Conservation (phyloP, 2,888 invertebrate genomes). For the Tyria jacobaeae region DNA sequence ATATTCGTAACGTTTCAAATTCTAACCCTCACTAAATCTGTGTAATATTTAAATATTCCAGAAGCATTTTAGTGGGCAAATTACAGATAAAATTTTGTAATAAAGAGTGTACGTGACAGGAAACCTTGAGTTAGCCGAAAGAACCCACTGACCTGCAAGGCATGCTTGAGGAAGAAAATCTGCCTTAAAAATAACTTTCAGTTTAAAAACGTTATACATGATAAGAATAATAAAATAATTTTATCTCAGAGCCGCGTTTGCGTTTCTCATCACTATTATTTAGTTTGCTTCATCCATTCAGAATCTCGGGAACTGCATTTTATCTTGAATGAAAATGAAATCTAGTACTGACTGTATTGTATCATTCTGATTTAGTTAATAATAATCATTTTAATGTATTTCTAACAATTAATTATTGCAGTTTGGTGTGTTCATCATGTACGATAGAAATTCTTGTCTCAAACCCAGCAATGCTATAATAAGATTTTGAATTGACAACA, state of each 20-base stretch:
- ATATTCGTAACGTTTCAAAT: background rate
- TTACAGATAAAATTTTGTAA: conserved; percentile 41
- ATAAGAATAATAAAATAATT: conserved; percentile 18
- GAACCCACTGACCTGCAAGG: background rate
- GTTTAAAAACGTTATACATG: conserved; percentile 11
- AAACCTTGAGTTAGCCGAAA: conserved; percentile 15
- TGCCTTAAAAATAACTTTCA: conserved; percentile 5
- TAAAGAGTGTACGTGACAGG: conserved; percentile 41
- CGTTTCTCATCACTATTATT: background rate
- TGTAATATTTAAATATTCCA: conserved; percentile 31
- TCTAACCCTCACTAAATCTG: conserved; percentile 1
- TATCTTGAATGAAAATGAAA: background rate
- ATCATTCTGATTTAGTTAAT: background rate
- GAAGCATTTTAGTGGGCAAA: conserved; percentile 42
- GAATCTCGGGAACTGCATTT: background rate
- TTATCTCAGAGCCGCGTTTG: background rate
- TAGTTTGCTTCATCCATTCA: background rate
- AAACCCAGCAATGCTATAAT: no score
- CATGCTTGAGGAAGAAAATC: conserved; percentile 10
- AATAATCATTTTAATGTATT: no score
- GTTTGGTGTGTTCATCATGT: no score
- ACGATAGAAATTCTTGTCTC: no score
- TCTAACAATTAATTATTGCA: no score
- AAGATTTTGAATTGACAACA: no score
- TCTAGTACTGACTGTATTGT: background rate